These are phyloP conservation scores for Spondyliosoma cantharus DNA, from an alignment of 2,797 vertebrate genomes.

Conservation along the genomic window DNA sequence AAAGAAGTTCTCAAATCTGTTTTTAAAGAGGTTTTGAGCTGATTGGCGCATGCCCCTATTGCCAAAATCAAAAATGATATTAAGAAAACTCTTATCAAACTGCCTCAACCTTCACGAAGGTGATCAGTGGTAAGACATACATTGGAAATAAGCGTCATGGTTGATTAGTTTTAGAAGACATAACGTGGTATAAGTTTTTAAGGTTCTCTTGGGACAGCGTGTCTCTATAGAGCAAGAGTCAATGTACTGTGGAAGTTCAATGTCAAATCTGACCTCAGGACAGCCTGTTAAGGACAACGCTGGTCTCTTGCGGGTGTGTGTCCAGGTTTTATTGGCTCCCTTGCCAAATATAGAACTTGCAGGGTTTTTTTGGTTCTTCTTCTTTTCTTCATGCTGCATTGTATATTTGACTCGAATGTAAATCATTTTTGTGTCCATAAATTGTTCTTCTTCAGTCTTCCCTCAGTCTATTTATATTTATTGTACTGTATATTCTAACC, in stretches of 20 bases:
- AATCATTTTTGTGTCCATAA: conserved; percentile 68
- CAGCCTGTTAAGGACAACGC: conserved; percentile 51
- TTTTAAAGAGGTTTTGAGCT: conserved; percentile 46
- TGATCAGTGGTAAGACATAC: conserved; percentile 36
- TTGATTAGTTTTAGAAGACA: conserved; percentile 43
- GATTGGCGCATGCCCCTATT: conserved; percentile 57
- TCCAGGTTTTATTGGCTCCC: conserved; percentile 69
- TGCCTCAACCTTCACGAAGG: conserved; percentile 44
- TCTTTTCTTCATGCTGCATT: conserved; percentile 64
- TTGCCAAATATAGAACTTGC: conserved; percentile 73
- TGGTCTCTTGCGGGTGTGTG: conserved; percentile 34
- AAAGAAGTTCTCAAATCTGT: conserved; percentile 23
- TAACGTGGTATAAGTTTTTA: conserved; percentile 21
- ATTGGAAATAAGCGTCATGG: conserved; percentile 34
- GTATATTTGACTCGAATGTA: conserved; percentile 83
- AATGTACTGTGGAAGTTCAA: conserved; percentile 55
- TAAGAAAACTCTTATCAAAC: conserved; percentile 41
- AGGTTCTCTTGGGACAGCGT: conserved; percentile 42
- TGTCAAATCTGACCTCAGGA: conserved; percentile 76
- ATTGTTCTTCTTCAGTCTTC: conserved; percentile 82
- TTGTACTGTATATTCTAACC: conserved; percentile 78
- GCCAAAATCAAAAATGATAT: conserved; percentile 59
- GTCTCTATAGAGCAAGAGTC: conserved; percentile 40
- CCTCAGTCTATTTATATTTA: conserved; percentile 86
- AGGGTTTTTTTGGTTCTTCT: conserved; percentile 64